These are phyloP conservation scores for Dione vanillae DNA, from an alignment of 2,888 invertebrate genomes.

Conservation along the genomic window DNA sequence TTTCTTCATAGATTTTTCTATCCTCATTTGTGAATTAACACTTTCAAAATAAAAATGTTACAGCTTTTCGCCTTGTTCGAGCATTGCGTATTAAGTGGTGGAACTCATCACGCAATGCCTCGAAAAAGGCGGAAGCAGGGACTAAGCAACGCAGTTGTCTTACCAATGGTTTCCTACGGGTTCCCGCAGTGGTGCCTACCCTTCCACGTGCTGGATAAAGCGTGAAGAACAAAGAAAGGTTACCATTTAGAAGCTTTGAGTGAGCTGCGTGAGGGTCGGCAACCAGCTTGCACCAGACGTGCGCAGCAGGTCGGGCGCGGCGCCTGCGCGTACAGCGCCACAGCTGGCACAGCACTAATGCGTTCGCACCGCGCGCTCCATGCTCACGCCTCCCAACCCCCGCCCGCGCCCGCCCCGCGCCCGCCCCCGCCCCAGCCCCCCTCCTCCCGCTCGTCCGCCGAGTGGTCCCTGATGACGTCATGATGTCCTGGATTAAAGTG, in stretches of 20 bases:
- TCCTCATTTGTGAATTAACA: too few relatives aligned
- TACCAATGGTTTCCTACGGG: too few relatives aligned
- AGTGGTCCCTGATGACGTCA: constrained; percentile 98
- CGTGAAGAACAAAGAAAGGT: constrained; percentile 60
- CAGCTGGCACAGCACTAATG: constrained; percentile 98
- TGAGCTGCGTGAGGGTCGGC: constrained; percentile 96
- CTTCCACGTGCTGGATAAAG: too few relatives aligned
- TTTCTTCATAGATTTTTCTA: too few relatives aligned
- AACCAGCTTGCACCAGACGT: constrained; percentile 99
- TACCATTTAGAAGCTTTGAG: constrained; percentile 91
- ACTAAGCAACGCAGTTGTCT: too few relatives aligned
- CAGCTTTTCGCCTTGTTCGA: too few relatives aligned
- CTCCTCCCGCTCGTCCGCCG: constrained; percentile 88
- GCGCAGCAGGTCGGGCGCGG: constrained; percentile 93
- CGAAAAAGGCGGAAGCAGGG: too few relatives aligned
- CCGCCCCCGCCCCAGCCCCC: constrained; percentile 78
- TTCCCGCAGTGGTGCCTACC: too few relatives aligned
- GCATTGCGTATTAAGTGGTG: too few relatives aligned
- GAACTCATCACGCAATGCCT: too few relatives aligned
- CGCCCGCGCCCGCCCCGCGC: constrained; percentile 66
- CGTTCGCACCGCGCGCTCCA: constrained; percentile 97
- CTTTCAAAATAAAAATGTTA: too few relatives aligned
- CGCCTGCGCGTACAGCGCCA: constrained; percentile 95
- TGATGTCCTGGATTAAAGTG: constrained; percentile 93
- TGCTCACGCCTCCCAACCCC: constrained; percentile 96